These are phyloP conservation scores for Orestias chungarensis DNA, from an alignment of 2,797 vertebrate species.

Conservation along the genomic window DNA sequence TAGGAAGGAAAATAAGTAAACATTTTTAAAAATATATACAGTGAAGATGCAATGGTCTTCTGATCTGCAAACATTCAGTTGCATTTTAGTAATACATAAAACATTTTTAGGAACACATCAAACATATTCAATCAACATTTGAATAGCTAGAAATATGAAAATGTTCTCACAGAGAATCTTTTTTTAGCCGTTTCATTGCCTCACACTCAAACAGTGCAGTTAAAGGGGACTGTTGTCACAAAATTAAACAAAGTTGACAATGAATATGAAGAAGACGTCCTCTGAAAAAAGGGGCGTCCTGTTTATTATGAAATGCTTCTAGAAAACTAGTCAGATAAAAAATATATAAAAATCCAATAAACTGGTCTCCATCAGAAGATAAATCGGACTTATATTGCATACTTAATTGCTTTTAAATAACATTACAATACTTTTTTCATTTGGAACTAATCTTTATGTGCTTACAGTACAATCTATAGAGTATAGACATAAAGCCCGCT, in stretches of 20 bases:
- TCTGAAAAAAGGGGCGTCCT: constrained; percentile 25
- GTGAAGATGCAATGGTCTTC: constrained; percentile 6
- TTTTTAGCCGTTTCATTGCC: constrained; percentile 27
- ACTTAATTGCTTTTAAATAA: not conserved
- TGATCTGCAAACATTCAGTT: not conserved
- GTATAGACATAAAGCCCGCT: not conserved
- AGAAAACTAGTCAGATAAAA: constrained; percentile 13
- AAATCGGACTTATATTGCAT: too few relatives aligned
- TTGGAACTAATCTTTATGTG: not conserved
- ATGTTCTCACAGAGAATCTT: not conserved
- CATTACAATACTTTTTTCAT: not conserved
- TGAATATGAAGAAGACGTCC: constrained; percentile 20
- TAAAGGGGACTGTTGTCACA: constrained; percentile 12
- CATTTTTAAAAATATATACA: constrained; percentile 17
- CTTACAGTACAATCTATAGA: not conserved
- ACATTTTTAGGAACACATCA: constrained; percentile 4
- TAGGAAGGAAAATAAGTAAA: constrained; percentile 39
- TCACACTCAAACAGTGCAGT: constrained; percentile 27
- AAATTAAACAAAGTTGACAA: constrained; percentile 12
- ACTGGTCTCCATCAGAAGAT: too few relatives aligned
- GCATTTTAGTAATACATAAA: constrained; percentile 7
- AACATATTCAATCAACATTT: constrained; percentile 7
- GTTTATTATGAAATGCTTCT: constrained; percentile 10
- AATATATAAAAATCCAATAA: not conserved
- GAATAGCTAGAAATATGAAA: constrained; percentile 10